Conservation (phyloP, 2,113 vertebrate genomes). For the Protobothrops flavoviridis region DNA sequence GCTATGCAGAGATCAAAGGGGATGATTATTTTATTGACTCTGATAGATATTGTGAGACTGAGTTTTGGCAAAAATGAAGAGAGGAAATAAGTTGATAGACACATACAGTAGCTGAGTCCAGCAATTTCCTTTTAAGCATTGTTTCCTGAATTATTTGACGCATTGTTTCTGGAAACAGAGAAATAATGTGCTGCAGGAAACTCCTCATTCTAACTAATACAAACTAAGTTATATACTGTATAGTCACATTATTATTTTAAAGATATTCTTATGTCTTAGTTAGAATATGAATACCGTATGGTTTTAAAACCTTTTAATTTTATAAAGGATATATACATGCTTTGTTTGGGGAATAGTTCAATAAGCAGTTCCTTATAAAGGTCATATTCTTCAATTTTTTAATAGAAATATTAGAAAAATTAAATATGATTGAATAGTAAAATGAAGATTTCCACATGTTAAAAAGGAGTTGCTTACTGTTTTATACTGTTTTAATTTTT, state of each 20-base stretch:
- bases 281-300: neutral
- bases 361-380: neutral
- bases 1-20: neutral
- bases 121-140: conserved; percentile 13
- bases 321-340: neutral
- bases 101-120: neutral
- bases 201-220: neutral
- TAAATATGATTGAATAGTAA: neutral
- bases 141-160: neutral
- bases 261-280: neutral
- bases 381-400: neutral
- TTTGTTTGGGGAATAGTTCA: neutral
- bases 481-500: neutral
- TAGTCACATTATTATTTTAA: neutral
- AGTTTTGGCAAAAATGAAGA: neutral
- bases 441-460: neutral
- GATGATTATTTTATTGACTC: neutral
- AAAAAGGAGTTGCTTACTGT: neutral
- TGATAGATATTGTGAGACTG: conserved; percentile 21
- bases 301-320: neutral
- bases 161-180: neutral
- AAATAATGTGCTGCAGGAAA: neutral
- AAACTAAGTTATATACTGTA: neutral
- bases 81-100: neutral
- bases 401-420: neutral